Percentiles rank a stretch among this genome's conserved stretches.
phyloP scores from a whole-genome alignment of 2,797 vertebrate species.

The Arremon aurantiirostris region DNA sequence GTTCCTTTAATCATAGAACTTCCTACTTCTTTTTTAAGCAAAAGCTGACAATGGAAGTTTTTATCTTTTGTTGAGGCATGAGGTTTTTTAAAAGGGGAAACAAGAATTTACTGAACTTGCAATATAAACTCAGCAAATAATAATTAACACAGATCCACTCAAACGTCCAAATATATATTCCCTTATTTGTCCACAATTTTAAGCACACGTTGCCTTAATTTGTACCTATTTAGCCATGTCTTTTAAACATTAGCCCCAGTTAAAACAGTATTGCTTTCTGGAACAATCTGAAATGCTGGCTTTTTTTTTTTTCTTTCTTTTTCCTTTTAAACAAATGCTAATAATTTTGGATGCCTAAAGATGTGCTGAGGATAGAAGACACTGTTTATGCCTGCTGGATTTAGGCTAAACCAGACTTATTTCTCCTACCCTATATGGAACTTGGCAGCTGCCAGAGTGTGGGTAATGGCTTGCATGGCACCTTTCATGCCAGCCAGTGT shows the following conservation, averaged over 20 bases:
- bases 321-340: neutral
- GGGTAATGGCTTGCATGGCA: neutral
- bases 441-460: neutral
- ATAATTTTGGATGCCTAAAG: neutral
- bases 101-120: neutral
- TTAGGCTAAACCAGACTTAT: neutral
- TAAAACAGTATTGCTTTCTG: constrained; percentile 22
- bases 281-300: neutral
- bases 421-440: neutral
- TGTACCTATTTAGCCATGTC: neutral
- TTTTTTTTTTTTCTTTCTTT: no score
- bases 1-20: constrained; percentile 53
- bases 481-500: neutral
- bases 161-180: neutral
- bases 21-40: constrained; percentile 73
- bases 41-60: constrained; percentile 61
- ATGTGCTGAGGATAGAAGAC: neutral
- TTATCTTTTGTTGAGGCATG: constrained; percentile 12
- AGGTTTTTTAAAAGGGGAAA: constrained; percentile 21
- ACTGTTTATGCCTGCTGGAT: neutral
- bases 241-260: neutral
- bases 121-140: neutral
- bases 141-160: neutral
- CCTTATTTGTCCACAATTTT: neutral
- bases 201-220: neutral